Evolutionary conservation across 35 echinoderm and acorn worm species (phyloP), one percentile per base, ranked within the genome.

Genomic region (Heliocidaris tuberculata): DNA sequence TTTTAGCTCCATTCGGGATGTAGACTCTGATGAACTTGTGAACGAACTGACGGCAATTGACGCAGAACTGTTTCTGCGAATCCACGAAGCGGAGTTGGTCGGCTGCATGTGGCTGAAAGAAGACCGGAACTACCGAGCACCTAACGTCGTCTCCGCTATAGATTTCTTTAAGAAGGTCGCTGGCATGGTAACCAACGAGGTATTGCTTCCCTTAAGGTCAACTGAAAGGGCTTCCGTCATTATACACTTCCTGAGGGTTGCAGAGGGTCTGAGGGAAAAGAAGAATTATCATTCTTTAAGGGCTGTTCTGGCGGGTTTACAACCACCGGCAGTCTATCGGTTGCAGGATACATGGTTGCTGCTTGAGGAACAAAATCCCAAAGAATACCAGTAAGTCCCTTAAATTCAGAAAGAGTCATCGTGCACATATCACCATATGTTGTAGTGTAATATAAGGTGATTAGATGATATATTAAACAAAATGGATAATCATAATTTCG

Each of bases 11-110:
- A 7, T 89, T 21, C 49, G 60, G 12, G 94, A 99, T 29, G 95
- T 99, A 21, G 94, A 93, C 29, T 93, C 97, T 4, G 95, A 95
- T 27, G 94, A 86, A 32, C 32, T 99, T 30, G 98, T 97, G 2
- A 94, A 86, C 29, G 98, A 99, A 47, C 60, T 99, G 49, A 97
- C 98, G 10, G 32, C 93, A 17, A 94, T 99, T 13, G 97, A 97
- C 95, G 90, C 60, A 50, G 95, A 95, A 47, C 30, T 99, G 49
- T 96, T 99, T 24, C 56, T 99, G 27, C 86, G 97, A 56, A 94
- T 99, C 29, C 98, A 96, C 65, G 97, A 97, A 48, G 91, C 97
- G 29, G 98, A 99, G 92, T 93, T 99, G 19, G 94, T 97, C 27
- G 95, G 96, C 48, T 99, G 98, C 59, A 94, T 90, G 60, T 99